phyloP scores from a whole-genome alignment of 2,797 vertebrate genomes.

The Thunnus albacares region DNA sequence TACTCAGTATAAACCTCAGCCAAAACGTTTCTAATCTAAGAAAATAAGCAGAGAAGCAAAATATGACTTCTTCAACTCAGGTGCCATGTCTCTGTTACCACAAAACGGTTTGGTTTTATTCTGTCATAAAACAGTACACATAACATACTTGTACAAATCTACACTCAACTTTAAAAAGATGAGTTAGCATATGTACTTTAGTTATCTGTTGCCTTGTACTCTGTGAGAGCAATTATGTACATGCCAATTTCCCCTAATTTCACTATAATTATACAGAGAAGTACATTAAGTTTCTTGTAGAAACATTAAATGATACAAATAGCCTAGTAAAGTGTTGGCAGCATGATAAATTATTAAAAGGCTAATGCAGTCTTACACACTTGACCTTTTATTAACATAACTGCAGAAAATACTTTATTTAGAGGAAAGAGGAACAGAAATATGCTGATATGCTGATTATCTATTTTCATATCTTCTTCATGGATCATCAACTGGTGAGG shows the following conservation, averaged over 20 bases:
- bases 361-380: conserved; percentile 23
- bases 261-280: conserved; percentile 29
- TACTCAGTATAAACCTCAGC: background rate
- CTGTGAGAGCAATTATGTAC: conserved; percentile 26
- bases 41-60: conserved; percentile 18
- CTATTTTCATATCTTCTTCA: background rate
- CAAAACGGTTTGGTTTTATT: too few species aligned
- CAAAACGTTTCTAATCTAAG: conserved; percentile 37
- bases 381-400: conserved; percentile 40
- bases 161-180: background rate
- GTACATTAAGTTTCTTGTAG: conserved; percentile 2
- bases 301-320: conserved; percentile 4
- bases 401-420: conserved; percentile 26
- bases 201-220: conserved; percentile 8
- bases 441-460: background rate
- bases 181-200: conserved; percentile 2
- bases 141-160: background rate
- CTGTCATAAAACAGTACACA: too few species aligned
- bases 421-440: conserved; percentile 4
- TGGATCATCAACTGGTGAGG: too few species aligned
- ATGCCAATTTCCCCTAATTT: conserved; percentile 34
- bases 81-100: background rate
- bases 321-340: conserved; percentile 12
- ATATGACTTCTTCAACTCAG: background rate
- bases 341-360: conserved; percentile 20